Conservation (phyloP, 2,797 vertebrate genomes). For the Lepilemur ruficaudatus region DNA sequence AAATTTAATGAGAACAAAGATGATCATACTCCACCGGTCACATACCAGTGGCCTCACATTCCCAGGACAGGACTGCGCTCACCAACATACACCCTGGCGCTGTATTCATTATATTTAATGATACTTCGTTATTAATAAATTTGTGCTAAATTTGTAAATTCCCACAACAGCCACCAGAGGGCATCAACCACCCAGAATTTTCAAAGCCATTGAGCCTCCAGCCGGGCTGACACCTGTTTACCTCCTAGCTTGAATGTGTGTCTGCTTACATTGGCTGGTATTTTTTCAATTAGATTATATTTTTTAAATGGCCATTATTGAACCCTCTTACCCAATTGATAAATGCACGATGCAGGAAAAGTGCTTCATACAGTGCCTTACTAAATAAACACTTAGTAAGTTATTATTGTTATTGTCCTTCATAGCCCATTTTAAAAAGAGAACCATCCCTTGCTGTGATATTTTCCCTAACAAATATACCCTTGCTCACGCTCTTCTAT, state of each 20-base stretch:
- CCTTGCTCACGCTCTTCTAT: not conserved
- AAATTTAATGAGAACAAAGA: not conserved
- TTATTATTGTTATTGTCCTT: not conserved
- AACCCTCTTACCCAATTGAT: not conserved
- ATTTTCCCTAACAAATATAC: not conserved
- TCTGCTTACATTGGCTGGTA: not conserved
- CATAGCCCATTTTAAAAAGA: not conserved
- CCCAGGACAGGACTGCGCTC: not conserved
- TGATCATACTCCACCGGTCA: too few species aligned
- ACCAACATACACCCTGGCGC: rapidly evolving
- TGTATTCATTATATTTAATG: not conserved
- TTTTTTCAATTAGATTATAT: not conserved
- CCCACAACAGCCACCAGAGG: slow-evolving; percentile 55
- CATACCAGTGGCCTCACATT: not conserved
- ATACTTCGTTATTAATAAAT: not conserved
- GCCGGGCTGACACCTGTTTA: rapidly evolving
- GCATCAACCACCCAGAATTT: not conserved
- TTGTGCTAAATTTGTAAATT: not conserved
- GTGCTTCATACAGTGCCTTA: not conserved
- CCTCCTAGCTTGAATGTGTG: not conserved
- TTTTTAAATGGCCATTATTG: not conserved
- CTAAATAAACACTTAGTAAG: not conserved
- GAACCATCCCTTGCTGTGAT: not conserved
- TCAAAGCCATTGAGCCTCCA: rapidly evolving
- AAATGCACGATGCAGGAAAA: not conserved